Evolutionary conservation across 2,113 vertebrate species (phyloP).

Genomic region (Monarcha castaneiventris): DNA sequence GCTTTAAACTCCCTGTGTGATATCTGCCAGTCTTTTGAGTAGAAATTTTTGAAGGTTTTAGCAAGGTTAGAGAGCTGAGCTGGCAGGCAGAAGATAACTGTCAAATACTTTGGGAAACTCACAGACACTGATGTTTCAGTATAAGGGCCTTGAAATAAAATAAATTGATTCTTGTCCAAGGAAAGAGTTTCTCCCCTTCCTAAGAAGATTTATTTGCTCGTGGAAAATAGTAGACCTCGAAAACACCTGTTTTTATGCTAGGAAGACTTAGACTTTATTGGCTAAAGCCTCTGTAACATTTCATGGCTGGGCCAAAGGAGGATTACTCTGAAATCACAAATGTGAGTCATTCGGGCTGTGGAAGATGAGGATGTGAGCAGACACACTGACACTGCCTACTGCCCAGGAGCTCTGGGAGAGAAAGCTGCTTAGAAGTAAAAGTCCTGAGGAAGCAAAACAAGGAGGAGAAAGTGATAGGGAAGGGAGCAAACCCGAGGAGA

Average conservation of each 20-base stretch:
- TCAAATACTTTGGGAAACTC: neutral
- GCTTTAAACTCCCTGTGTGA: neutral
- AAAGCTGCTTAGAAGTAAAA: neutral
- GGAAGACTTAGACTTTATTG: neutral
- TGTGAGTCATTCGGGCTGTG: neutral
- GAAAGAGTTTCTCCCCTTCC: neutral
- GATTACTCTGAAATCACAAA: neutral
- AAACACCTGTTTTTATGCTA: neutral
- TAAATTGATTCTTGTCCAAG: neutral
- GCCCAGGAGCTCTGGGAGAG: neutral
- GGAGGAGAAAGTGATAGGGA: neutral
- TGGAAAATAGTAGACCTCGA: neutral
- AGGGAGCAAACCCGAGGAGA: neutral
- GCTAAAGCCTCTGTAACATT: neutral
- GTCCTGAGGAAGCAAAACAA: neutral
- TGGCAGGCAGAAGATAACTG: neutral
- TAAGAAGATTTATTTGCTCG: neutral
- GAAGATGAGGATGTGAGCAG: neutral
- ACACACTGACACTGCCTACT: neutral
- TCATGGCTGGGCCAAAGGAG: neutral
- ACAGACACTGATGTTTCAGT: neutral
- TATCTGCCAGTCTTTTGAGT: neutral
- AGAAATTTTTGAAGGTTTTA: neutral
- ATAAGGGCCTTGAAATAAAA: neutral
- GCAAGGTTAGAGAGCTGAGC: neutral